phyloP scores from a whole-genome alignment of 2,797 vertebrate species.

The Brotogeris chrysoptera region DNA sequence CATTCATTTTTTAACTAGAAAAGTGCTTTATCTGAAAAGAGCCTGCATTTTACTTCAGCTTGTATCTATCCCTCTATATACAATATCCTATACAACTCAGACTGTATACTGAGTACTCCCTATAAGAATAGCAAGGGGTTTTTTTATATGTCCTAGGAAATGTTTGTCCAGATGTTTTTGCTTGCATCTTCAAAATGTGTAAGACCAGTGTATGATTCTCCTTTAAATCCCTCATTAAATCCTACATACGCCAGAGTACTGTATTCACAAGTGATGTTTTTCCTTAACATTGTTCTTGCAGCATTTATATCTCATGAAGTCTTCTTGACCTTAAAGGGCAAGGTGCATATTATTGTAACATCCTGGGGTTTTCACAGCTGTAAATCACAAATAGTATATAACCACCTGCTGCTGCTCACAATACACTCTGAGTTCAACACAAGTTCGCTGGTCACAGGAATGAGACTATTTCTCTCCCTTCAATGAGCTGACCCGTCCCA shows the following conservation, averaged over 20 bases:
- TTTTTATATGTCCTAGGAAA: not conserved
- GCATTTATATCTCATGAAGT: not conserved
- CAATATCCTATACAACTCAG: not conserved
- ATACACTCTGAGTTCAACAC: not conserved
- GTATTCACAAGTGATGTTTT: not conserved
- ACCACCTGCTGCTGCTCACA: not conserved
- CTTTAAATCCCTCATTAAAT: not conserved
- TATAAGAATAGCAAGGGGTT: not conserved
- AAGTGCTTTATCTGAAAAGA: not conserved
- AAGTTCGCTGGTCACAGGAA: not conserved
- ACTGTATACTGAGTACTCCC: not conserved
- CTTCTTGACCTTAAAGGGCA: not conserved
- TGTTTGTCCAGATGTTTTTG: not conserved
- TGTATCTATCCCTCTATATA: not conserved
- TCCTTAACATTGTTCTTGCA: not conserved
- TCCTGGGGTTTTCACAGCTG: not conserved
- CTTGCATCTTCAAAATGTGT: not conserved
- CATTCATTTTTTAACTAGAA: not conserved
- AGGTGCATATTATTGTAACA: not conserved
- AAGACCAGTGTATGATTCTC: not conserved
- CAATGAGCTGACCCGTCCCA: not conserved
- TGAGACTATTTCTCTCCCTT: not conserved
- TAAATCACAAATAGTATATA: not conserved
- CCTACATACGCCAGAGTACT: not conserved
- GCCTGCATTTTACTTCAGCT: not conserved